These are phyloP conservation scores for Rhadina sibilatrix DNA, from an alignment of 2,113 vertebrate genomes.

Conservation along the genomic window DNA sequence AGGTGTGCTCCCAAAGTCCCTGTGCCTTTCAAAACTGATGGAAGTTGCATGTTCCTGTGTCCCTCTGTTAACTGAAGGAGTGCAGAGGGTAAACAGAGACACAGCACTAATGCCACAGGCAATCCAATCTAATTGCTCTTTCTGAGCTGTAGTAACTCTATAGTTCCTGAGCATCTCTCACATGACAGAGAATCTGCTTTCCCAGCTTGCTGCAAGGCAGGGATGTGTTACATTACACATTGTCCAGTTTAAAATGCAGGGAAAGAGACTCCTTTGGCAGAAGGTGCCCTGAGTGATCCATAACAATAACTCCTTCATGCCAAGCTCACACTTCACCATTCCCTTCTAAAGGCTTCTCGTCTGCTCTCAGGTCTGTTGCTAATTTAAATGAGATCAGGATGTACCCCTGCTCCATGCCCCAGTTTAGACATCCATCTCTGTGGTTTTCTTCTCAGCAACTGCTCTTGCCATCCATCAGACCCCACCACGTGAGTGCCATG, in stretches of 20 bases:
- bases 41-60: not conserved
- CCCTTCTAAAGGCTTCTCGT: slow-evolving; percentile 24
- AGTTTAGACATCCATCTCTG: slow-evolving; percentile 36
- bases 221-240: not conserved
- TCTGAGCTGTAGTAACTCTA: slow-evolving; percentile 41
- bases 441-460: slow-evolving; percentile 57
- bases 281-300: not conserved
- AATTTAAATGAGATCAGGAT: slow-evolving; percentile 49
- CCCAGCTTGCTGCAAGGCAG: not conserved
- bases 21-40: not conserved
- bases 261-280: not conserved
- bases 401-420: slow-evolving; percentile 9
- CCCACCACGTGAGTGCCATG: slow-evolving; percentile 48
- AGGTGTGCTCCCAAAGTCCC: not conserved
- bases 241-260: not conserved
- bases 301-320: slow-evolving; percentile 5
- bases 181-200: slow-evolving; percentile 22
- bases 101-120: not conserved
- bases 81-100: not conserved
- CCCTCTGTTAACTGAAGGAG: not conserved
- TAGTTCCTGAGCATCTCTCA: slow-evolving; percentile 22
- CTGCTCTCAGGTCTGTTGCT: slow-evolving; percentile 20
- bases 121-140: slow-evolving; percentile 61
- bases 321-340: not conserved
- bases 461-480: slow-evolving; percentile 60